These are phyloP conservation scores for Pachyseris speciosa DNA, from an alignment of 64 coral and sea anemone genomes.

Conservation along the genomic window DNA sequence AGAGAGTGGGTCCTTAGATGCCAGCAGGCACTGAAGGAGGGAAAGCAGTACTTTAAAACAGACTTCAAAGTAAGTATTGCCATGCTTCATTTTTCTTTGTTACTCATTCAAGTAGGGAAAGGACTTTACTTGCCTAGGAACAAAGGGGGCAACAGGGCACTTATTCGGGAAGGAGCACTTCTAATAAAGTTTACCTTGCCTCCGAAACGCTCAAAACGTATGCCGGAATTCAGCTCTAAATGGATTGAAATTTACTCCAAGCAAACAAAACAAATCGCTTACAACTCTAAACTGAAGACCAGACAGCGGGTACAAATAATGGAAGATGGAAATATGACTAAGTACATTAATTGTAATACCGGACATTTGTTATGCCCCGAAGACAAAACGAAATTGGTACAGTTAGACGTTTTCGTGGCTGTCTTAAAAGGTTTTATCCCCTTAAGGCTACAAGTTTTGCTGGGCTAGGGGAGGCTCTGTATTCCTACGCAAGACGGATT, in stretches of 20 bases:
- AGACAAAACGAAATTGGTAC: too few species aligned
- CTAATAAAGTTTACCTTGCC: not conserved
- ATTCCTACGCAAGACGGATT: too few species aligned
- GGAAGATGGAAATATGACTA: not conserved
- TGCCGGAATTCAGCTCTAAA: not conserved
- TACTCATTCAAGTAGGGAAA: not conserved
- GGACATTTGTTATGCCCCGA: too few species aligned
- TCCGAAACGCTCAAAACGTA: not conserved
- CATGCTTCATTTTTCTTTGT: not conserved
- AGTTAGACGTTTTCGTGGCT: not conserved
- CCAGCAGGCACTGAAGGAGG: slow-evolving; percentile 10
- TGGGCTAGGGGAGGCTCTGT: too few species aligned
- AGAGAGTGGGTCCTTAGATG: slow-evolving; percentile 13
- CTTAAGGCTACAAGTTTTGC: too few species aligned
- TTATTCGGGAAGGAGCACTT: not conserved
- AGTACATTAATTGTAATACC: not conserved
- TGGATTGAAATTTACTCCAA: not conserved
- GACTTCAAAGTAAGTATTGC: not conserved
- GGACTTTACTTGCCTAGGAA: not conserved
- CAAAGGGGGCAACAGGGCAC: not conserved
- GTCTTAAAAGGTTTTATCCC: not conserved
- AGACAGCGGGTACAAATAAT: not conserved
- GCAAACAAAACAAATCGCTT: not conserved
- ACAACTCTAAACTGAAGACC: not conserved
- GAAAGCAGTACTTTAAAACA: slow-evolving; percentile 10